Evolutionary conservation across 2,113 vertebrate genomes (phyloP).

Genomic region (Phalacrocorax carbo): DNA sequence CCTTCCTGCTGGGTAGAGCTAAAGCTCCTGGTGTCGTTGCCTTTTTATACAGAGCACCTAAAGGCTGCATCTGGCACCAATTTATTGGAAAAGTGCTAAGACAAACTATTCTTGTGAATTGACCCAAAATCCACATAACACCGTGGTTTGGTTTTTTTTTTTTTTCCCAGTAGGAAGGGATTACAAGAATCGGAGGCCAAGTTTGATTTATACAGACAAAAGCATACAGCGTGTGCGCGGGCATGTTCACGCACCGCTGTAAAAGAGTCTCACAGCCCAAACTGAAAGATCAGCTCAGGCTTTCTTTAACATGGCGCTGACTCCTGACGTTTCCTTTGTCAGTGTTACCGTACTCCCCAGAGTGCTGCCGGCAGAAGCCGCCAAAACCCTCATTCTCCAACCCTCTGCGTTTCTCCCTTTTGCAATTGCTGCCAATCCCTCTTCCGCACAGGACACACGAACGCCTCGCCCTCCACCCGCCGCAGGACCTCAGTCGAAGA

Average conservation of each 20-base stretch:
- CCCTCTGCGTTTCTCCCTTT: background rate
- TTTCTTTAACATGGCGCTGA: background rate
- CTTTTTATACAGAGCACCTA: background rate
- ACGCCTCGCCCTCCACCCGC: background rate
- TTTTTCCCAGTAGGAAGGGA: background rate
- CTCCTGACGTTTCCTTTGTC: background rate
- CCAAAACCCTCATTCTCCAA: background rate
- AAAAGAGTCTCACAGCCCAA: background rate
- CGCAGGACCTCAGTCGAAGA: background rate
- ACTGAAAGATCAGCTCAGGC: constrained; percentile 15
- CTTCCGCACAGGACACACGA: background rate
- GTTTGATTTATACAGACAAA: background rate
- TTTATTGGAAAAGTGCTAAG: background rate
- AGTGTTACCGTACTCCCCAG: background rate
- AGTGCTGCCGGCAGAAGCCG: background rate
- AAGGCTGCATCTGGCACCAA: background rate
- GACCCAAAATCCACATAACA: background rate
- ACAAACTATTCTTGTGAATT: background rate
- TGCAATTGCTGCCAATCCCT: background rate
- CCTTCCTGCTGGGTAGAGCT: background rate
- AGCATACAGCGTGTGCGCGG: accelerated
- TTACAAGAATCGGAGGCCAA: background rate
- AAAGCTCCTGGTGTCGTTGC: background rate
- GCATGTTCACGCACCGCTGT: background rate
- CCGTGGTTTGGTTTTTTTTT: background rate